Percentiles rank a stretch among this genome's conserved stretches.
Evolutionary conservation across 23 tunicate genomes (phyloP).

Genomic region (Ascidia mentula): DNA sequence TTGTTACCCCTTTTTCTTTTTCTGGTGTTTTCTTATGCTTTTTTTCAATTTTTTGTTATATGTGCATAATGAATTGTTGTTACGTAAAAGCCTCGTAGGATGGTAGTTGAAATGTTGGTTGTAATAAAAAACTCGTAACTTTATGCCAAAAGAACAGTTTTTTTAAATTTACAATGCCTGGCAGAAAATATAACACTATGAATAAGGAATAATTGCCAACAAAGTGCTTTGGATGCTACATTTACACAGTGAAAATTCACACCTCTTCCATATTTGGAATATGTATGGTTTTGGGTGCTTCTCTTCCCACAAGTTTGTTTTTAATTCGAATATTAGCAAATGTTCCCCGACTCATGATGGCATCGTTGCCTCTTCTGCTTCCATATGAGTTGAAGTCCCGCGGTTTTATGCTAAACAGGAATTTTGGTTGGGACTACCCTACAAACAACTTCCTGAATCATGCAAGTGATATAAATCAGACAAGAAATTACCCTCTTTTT

Average conservation of each 20-base stretch:
- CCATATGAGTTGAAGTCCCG: constrained; percentile 94
- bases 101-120: too few species aligned
- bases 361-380: constrained; percentile 97
- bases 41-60: too few species aligned
- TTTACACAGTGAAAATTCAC: neutral
- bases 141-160: too few species aligned
- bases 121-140: too few species aligned
- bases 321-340: constrained; percentile 94
- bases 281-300: constrained; percentile 88
- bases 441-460: neutral
- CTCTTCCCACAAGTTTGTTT: constrained; percentile 83
- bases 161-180: too few species aligned
- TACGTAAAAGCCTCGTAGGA: too few species aligned
- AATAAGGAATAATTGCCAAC: too few species aligned
- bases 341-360: constrained; percentile 95
- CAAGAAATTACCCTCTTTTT: constrained; percentile 50
- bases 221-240: too few species aligned
- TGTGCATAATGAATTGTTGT: too few species aligned
- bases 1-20: too few species aligned
- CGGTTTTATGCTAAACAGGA: constrained; percentile 68
- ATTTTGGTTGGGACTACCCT: neutral
- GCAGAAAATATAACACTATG: too few species aligned
- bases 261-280: constrained; percentile 82
- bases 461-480: neutral
- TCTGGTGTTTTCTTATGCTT: too few species aligned